Conservation (phyloP, 1,140 invertebrate genomes). For the Pentalonia nigronervosa region DNA sequence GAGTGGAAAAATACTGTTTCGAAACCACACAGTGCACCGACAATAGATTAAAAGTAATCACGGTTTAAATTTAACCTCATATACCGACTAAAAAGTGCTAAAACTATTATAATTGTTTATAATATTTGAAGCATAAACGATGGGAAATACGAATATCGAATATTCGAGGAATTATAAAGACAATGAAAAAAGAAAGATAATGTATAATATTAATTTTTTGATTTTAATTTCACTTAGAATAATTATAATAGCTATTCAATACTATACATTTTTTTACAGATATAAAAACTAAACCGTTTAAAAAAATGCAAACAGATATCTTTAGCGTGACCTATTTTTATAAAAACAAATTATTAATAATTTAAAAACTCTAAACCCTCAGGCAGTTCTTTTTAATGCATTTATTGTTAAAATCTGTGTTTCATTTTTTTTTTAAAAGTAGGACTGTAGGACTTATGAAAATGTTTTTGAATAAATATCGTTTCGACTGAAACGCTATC, state of each 20-base stretch:
- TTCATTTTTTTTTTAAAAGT: no score
- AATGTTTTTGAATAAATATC: not conserved
- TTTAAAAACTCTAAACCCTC: not conserved
- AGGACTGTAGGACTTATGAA: not conserved
- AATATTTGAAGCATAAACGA: not conserved
- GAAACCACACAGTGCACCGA: not conserved
- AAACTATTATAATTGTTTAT: not conserved
- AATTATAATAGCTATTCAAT: no score
- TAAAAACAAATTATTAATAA: not conserved
- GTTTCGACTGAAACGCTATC: not conserved
- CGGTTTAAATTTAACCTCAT: not conserved
- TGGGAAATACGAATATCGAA: not conserved
- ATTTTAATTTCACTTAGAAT: no score
- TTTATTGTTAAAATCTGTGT: not conserved
- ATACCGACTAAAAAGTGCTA: not conserved
- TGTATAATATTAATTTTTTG: no score
- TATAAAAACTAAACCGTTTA: no score
- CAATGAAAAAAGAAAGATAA: not conserved
- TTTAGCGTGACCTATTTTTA: not conserved
- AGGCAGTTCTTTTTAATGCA: not conserved
- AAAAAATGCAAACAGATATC: not conserved
- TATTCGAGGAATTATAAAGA: not conserved
- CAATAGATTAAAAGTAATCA: conserved; percentile 5
- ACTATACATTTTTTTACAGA: no score
- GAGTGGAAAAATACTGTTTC: not conserved